Evolutionary conservation across 2,888 invertebrate species (phyloP).

Genomic region (Crossocerus cetratus): DNA sequence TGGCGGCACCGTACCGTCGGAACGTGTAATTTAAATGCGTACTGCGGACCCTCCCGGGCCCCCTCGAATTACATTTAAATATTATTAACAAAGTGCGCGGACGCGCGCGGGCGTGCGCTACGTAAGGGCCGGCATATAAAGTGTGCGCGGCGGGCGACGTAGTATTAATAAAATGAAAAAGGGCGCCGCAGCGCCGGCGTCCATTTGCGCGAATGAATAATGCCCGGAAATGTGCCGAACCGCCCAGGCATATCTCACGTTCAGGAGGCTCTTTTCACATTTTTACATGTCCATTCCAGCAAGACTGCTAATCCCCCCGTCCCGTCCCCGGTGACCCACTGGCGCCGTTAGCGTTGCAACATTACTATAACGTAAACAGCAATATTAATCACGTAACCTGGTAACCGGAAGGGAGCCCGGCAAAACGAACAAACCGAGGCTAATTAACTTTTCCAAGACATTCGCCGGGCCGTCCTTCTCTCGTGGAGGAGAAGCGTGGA

Average conservation of each 20-base stretch:
- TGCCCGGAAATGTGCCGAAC: neutral
- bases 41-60: neutral
- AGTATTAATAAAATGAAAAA: constrained; percentile 1
- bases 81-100: constrained; percentile 4
- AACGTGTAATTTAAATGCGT: neutral
- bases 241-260: too few species aligned
- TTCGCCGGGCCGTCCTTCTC: neutral
- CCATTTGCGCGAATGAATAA: neutral
- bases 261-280: too few species aligned
- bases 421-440: neutral
- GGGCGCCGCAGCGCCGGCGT: neutral
- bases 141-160: neutral
- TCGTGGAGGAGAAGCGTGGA: neutral
- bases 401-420: neutral
- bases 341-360: too few species aligned
- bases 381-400: too few species aligned
- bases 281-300: too few species aligned
- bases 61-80: neutral
- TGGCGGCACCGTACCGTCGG: neutral
- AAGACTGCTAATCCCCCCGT: too few species aligned
- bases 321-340: too few species aligned
- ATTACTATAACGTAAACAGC: too few species aligned
- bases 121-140: constrained; percentile 3
- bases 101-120: too few species aligned
- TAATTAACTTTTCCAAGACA: constrained; percentile 2